These are phyloP conservation scores for Streblospio benedicti DNA, from an alignment of 1,140 invertebrate species.

Conservation along the genomic window DNA sequence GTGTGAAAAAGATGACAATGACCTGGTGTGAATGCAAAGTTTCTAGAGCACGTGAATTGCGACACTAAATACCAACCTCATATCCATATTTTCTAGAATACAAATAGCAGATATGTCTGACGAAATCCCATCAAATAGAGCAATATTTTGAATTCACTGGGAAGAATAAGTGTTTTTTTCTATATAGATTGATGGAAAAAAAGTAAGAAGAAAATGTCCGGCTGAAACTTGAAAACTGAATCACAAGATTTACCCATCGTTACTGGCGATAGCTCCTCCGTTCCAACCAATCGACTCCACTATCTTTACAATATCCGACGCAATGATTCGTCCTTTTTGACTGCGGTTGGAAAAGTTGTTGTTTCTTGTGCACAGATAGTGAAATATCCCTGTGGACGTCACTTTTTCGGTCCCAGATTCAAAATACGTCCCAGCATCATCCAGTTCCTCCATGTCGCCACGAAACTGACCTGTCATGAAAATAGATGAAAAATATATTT, in stretches of 20 bases:
- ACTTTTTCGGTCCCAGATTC: slow-evolving; percentile 35
- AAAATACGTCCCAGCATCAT: slow-evolving; percentile 46
- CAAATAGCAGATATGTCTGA: too few relatives aligned
- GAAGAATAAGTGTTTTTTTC: too few relatives aligned
- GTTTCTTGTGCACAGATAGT: slow-evolving; percentile 44
- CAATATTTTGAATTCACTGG: too few relatives aligned
- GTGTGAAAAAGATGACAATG: too few relatives aligned
- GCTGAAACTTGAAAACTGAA: neutral
- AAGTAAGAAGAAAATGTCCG: too few relatives aligned
- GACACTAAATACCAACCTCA: too few relatives aligned
- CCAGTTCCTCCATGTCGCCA: slow-evolving; percentile 36
- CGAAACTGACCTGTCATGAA: slow-evolving; percentile 31
- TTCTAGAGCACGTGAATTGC: too few relatives aligned
- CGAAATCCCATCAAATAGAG: too few relatives aligned
- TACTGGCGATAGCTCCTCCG: slow-evolving; percentile 30
- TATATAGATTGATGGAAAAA: too few relatives aligned
- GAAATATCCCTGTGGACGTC: slow-evolving; percentile 27
- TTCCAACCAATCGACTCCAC: slow-evolving; percentile 31
- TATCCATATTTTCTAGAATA: too few relatives aligned
- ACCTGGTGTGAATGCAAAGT: too few relatives aligned
- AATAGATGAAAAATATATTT: neutral
- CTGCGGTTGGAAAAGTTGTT: slow-evolving; percentile 46
- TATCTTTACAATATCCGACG: slow-evolving; percentile 14
- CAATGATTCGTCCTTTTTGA: slow-evolving; percentile 35
- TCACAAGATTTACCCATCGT: slow-evolving; percentile 27